Evolutionary conservation across 2,113 vertebrate species (phyloP), one percentile per base, ranked within the genome.

Genomic region (Onychorhynchus coronatus): DNA sequence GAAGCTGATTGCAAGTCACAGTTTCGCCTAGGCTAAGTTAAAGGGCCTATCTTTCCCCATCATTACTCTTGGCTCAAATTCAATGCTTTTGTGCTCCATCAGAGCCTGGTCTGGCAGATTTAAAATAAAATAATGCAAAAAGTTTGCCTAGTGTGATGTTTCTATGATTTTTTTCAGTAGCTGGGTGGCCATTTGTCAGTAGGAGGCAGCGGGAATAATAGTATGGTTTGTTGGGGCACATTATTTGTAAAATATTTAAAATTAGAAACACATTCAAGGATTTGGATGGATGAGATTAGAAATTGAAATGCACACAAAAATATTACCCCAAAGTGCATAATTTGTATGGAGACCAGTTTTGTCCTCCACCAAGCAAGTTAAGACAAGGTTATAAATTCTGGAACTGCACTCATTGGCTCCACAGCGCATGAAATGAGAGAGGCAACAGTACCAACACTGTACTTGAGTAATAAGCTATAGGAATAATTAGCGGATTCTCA

Each of bases 151-250:
- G 85, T 50, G 8, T 87, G 68, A 12, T 75, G 14, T 84, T 88
- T 68, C 55, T 65, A 71, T 82, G 21, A 42, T 84, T 89, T 73
- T 67, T 78, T 89, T 78, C 50, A 63, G 71, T 71, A 91, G 62
- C 35, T 96, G 80, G n/a, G 80, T 93, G 68, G 92, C 72, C 79
- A 87, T 91, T 87, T 86, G 58, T 84, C 46, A 59, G 73, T 76
- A 85, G 53, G 62, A 87, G 35, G 66, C n/a, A 61, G 50, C 0
- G 0, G 37, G 35, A 94, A 89, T 77, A 93, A 83, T 72, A 84
- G 35, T 46, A 39, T 82, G 44, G 30, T 88, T 91, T 89, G 52
- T 74, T 77, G 44, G 58, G 79, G 20, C 27, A 27, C 21, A 61
- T 65, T 66, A n/a, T 75, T 88, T 55, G 46, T 67, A n/a, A 89